phyloP scores from a whole-genome alignment of 2,797 vertebrate genomes.

The Coregonus ussuriensis region DNA sequence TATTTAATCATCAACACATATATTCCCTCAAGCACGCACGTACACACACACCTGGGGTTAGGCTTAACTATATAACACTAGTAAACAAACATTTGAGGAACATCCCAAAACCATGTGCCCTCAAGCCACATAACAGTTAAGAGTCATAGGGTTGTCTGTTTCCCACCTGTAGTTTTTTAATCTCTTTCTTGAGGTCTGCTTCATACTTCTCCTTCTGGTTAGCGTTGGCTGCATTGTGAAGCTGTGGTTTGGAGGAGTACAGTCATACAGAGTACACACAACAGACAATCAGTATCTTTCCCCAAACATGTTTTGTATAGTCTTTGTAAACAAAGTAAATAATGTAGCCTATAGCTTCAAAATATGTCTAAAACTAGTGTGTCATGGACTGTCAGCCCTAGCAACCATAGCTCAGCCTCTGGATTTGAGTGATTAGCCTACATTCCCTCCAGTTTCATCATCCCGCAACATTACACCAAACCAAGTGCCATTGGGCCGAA shows the following conservation, averaged over 20 bases:
- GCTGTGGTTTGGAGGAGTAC: conserved; percentile 63
- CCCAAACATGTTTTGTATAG: neutral
- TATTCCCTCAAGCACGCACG: neutral
- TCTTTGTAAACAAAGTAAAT: neutral
- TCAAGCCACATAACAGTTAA: neutral
- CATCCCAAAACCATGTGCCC: neutral
- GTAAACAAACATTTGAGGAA: neutral
- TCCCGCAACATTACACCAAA: neutral
- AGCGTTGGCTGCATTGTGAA: conserved; percentile 92
- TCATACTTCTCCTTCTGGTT: conserved; percentile 97
- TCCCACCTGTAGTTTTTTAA: conserved; percentile 91
- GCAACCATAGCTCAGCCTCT: neutral
- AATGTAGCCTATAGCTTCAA: neutral
- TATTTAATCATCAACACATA: conserved; percentile 44
- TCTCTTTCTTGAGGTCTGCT: conserved; percentile 95
- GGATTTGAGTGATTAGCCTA: neutral
- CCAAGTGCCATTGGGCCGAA: neutral
- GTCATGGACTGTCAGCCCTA: neutral
- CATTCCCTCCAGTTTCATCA: neutral
- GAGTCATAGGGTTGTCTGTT: neutral
- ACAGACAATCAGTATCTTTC: no score
- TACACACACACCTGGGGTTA: neutral
- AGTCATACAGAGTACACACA: neutral
- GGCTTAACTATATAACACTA: neutral
- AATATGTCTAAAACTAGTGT: neutral